Conservation (phyloP, 1,140 invertebrate genomes). For the Hyles euphorbiae region DNA sequence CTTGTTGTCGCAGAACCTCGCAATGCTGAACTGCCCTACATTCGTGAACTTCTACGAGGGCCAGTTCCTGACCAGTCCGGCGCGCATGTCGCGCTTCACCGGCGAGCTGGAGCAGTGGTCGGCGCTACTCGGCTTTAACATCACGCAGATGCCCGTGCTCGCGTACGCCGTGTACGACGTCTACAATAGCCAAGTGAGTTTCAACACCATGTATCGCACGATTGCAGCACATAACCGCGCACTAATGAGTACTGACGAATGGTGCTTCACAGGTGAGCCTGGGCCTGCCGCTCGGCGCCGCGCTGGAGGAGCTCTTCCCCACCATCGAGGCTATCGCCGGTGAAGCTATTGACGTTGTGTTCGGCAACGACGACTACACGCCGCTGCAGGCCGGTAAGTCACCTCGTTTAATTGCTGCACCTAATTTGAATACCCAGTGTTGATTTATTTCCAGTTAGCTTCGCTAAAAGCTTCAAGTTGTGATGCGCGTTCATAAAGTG, state of each 20-base stretch:
- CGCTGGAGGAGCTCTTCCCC: conserved; percentile 6
- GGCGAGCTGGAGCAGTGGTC: conserved; percentile 7
- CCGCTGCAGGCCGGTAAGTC: conserved; percentile 11
- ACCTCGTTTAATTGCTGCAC: background rate
- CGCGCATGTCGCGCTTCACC: conserved; percentile 6
- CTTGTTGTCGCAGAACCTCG: conserved; percentile 18
- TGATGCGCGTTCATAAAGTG: background rate
- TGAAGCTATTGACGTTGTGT: conserved; percentile 8
- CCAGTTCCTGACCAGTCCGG: background rate
- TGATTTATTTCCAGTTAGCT: background rate
- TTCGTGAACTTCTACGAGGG: conserved; percentile 3
- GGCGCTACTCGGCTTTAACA: background rate
- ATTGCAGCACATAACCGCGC: background rate
- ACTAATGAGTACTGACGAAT: background rate
- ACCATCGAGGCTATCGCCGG: conserved; percentile 13
- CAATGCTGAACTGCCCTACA: conserved; percentile 16
- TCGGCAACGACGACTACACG: conserved; percentile 14
- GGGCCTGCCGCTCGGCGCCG: conserved; percentile 10
- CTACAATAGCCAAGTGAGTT: conserved; percentile 15
- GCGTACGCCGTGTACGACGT: conserved; percentile 13
- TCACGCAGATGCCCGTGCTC: background rate
- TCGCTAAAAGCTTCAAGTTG: background rate
- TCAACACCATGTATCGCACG: background rate
- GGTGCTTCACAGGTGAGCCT: conserved; percentile 10
- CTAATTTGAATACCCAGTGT: background rate